Evolutionary conservation across 2,888 invertebrate genomes (phyloP).

Genomic region (Leptinotarsa rubiginosa): DNA sequence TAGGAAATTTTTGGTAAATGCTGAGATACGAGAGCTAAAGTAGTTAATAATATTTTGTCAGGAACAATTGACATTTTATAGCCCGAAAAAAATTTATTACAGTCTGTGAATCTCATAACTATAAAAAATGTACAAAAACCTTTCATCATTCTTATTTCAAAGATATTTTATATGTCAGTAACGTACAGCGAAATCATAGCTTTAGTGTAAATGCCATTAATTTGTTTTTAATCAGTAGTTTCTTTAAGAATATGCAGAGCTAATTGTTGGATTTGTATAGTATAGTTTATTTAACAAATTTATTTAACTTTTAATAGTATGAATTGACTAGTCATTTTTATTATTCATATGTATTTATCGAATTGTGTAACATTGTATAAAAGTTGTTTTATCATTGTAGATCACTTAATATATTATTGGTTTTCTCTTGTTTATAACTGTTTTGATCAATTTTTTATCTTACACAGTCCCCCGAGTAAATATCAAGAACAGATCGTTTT

Average conservation of each 20-base stretch:
- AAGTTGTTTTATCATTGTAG: slow-evolving; percentile 64
- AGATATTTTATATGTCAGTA: slow-evolving; percentile 38
- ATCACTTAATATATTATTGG: slow-evolving; percentile 60
- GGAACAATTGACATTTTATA: not conserved
- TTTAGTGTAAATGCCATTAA: slow-evolving; percentile 46
- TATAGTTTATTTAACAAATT: slow-evolving; percentile 64
- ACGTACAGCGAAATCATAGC: slow-evolving; percentile 42
- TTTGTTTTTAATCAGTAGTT: slow-evolving; percentile 48
- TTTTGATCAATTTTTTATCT: not conserved
- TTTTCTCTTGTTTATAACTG: slow-evolving; percentile 52
- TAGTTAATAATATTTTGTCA: too few relatives aligned
- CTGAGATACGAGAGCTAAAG: slow-evolving; percentile 13
- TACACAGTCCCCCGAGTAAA: not conserved
- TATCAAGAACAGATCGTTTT: too few relatives aligned
- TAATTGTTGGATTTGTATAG: slow-evolving; percentile 62
- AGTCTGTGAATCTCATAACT: too few relatives aligned
- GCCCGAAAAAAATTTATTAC: not conserved
- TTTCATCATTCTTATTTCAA: slow-evolving; percentile 28
- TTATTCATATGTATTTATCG: slow-evolving; percentile 59
- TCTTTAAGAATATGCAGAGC: slow-evolving; percentile 55
- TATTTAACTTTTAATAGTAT: slow-evolving; percentile 49
- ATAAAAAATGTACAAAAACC: too few relatives aligned
- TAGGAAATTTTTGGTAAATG: slow-evolving; percentile 41
- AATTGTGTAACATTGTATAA: slow-evolving; percentile 63
- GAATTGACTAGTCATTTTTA: slow-evolving; percentile 66